Conservation (phyloP, 2,888 invertebrate genomes). For the Cataglyphis altisquamis region DNA sequence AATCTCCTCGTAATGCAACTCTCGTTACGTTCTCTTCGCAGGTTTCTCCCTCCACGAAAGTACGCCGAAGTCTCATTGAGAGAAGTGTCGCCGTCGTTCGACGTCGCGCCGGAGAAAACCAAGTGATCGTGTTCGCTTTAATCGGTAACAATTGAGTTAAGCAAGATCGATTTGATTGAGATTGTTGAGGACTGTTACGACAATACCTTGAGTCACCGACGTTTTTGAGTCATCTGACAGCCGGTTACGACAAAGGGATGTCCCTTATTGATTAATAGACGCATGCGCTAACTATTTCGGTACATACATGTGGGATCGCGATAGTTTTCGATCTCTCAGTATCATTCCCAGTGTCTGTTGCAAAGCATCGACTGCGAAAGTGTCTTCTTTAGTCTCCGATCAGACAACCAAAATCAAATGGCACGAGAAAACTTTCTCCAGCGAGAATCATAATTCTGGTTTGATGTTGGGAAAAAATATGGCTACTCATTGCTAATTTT, state of each 20-base stretch:
- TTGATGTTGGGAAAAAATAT: not conserved
- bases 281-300: slow-evolving; percentile 32
- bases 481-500: not conserved
- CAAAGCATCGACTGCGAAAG: not conserved
- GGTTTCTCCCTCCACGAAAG: slow-evolving; percentile 34
- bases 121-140: slow-evolving; percentile 12
- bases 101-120: slow-evolving; percentile 15
- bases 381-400: too few species aligned
- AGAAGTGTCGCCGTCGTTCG: not conserved
- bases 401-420: not conserved
- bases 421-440: not conserved
- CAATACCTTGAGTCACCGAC: not conserved
- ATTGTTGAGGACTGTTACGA: not conserved
- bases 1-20: not conserved
- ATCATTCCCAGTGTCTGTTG: slow-evolving; percentile 2
- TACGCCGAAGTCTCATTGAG: slow-evolving; percentile 28
- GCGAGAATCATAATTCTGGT: not conserved
- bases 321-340: slow-evolving; percentile 48
- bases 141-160: not conserved
- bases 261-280: slow-evolving; percentile 48
- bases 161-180: not conserved
- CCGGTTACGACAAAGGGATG: not conserved
- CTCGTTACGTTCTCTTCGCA: not conserved
- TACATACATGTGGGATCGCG: slow-evolving; percentile 27
- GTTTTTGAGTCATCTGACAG: slow-evolving; percentile 15